Evolutionary conservation across 53 echinoderm and acorn worm genomes (phyloP), one percentile per base, ranked within the genome.

Genomic region (Echinometra lucunter): DNA sequence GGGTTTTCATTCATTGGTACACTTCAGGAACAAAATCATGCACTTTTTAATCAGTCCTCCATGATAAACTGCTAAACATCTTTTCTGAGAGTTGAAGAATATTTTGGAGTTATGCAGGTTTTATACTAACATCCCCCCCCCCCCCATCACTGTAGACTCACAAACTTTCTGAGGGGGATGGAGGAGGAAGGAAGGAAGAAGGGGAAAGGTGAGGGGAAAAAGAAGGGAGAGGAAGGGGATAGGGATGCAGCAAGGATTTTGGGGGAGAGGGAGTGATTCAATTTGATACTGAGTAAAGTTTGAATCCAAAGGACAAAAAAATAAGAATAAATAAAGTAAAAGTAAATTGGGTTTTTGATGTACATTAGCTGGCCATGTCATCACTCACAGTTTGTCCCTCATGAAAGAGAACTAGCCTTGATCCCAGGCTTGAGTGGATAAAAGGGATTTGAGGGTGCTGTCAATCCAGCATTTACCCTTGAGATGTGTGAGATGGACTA

Each of bases 401-500:
- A 69, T 69, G 34, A 69, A 69, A 19, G 78, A 21, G 38, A 16
- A 6, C 78, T 78, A 78, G 78, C 78, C 78, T 78, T 78, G 78
- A 78, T 78, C 78, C 42, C 78, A 78, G 78, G 35, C 78, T 78
- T 40, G 40, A 19, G 40, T 78, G 78, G 78, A 78, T 78, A 78
- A 78, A 78, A 78, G 40, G 78, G 78, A 78, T 78, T 78, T 78
- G 78, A 23, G 21, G 42, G 78, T 40, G 78, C 78, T 78, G 78
- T 78, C 78, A 78, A 78, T 78, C 78, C 42, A 78, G 42, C 42
- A 38, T 78, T 78, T 78, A 78, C 78, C n/a, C 78, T 78, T 78
- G 78, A 78, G 78, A 78, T 88, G 88, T 88, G 88, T 49, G 57
- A 57, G 53, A 88, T 30, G 57, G 88, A 53, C 88, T 88, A 88